Evolutionary conservation across 2,113 vertebrate species (phyloP), one percentile per base, ranked within the genome.

Genomic region (Trochalopteron elliotii): DNA sequence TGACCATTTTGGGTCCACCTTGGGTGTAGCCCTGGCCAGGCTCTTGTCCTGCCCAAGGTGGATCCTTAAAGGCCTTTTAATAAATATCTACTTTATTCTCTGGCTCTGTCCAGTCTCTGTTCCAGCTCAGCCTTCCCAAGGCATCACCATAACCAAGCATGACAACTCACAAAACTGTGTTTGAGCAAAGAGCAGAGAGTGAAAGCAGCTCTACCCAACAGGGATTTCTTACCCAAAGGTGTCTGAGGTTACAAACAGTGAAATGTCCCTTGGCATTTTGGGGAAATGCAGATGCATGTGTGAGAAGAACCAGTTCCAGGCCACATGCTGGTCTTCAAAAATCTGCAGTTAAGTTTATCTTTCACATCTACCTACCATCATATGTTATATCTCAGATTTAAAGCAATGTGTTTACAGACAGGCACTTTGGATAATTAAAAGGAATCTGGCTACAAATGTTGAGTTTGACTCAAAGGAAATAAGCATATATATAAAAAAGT

Each of bases 251-350:
- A 47, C 53, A 55, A 55, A 39, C 19, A 59, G 13, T 15, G 53
- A 83, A 60, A 70, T 10, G 7, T 22, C 40, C 22, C 27, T 39
- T 47, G 31, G 22, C 5, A 10, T 63, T 80, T 57, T 11, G 7
- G 28, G 28, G 40, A 15, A 65, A 68, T 12, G 11, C 2, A 11
- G 21, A 39, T 8, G 6, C 5, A 10, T 0, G 7, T 0, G 1
- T 65, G 33, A 50, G 35, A 71, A 59, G 35, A 53, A 50, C 8
- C 15, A 14, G 27, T 47, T 70, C 45, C 45, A 59, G 22, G 40
- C 10, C 0, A 0, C 2, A 10, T 44, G 31, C 22, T 49, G 12
- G 63, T 37, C 45, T 65, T 37, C 11, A 69, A 74, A 65, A 76
- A 25, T 19, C 61, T 61, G n/a, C 5, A 7, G 8, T 65, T 56